These are phyloP conservation scores for Bos javanicus DNA, from an alignment of 2,113 vertebrate species.

Conservation along the genomic window DNA sequence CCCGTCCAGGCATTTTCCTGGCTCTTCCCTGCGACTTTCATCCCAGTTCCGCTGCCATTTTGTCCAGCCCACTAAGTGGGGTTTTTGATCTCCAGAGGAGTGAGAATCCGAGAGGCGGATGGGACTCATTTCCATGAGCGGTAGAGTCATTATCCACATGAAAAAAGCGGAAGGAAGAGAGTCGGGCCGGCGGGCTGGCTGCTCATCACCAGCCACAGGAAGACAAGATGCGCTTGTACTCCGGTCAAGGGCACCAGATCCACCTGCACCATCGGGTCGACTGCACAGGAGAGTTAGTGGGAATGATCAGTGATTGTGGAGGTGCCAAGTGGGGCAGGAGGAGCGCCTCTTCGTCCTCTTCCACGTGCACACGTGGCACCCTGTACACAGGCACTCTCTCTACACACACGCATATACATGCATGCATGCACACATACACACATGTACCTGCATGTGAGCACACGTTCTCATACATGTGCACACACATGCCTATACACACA, in stretches of 20 bases:
- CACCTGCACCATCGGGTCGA: fast-evolving
- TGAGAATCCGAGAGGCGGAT: neutral
- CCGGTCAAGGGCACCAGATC: fast-evolving
- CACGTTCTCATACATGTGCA: neutral
- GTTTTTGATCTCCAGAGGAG: neutral
- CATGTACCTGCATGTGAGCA: too few species aligned
- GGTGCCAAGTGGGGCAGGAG: neutral
- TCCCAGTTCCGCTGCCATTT: too few species aligned
- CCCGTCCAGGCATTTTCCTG: neutral
- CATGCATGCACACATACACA: too few species aligned
- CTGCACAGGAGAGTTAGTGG: fast-evolving
- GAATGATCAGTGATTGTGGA: neutral
- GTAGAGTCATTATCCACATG: too few species aligned
- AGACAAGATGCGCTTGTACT: fast-evolving
- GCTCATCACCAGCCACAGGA: neutral
- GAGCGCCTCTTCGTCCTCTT: fast-evolving
- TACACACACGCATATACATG: neutral
- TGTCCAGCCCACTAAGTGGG: neutral
- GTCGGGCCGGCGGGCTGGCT: fast-evolving
- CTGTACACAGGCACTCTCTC: neutral
- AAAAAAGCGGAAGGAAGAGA: neutral
- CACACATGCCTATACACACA: too few species aligned
- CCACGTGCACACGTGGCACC: neutral
- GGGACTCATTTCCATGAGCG: neutral
- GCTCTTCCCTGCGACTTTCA: neutral